Evolutionary conservation across 2,113 vertebrate species (phyloP).

Genomic region (Hystrix brachyura): DNA sequence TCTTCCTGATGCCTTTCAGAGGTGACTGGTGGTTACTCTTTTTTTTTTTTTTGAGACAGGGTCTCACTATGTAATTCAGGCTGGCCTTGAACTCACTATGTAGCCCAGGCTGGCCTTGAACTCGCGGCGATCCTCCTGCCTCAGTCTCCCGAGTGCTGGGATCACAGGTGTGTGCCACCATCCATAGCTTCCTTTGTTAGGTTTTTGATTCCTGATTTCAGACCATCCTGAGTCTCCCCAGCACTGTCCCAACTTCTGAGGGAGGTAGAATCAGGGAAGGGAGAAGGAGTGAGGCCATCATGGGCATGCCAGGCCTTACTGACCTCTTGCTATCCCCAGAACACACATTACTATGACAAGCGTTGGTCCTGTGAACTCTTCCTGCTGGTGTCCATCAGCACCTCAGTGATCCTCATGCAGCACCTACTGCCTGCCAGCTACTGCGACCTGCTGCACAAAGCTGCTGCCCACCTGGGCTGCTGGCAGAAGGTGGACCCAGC

Average conservation of each 20-base stretch:
- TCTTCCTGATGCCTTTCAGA: neutral
- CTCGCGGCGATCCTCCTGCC: neutral
- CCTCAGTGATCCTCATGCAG: slow-evolving; percentile 97
- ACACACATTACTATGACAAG: slow-evolving; percentile 99
- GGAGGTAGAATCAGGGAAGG: neutral
- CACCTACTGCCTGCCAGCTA: slow-evolving; percentile 96
- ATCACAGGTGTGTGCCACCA: neutral
- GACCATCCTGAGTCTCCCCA: neutral
- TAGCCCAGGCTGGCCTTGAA: neutral
- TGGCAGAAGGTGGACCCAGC: slow-evolving; percentile 99
- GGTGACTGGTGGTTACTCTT: neutral
- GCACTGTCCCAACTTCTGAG: neutral
- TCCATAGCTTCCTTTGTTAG: neutral
- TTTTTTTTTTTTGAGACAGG: neutral
- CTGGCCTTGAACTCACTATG: neutral
- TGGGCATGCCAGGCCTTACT: neutral
- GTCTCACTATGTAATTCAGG: neutral
- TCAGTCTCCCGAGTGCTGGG: neutral
- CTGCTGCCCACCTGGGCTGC: slow-evolving; percentile 97
- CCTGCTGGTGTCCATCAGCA: slow-evolving; percentile 97
- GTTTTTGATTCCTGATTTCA: slow-evolving; percentile 20
- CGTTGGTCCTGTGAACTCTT: slow-evolving; percentile 99
- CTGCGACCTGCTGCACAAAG: slow-evolving; percentile 98
- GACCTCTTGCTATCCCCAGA: slow-evolving; percentile 86
- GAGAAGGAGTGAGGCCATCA: neutral